Evolutionary conservation across 2,888 invertebrate species (phyloP).

Genomic region (Platycheirus rosarum): DNA sequence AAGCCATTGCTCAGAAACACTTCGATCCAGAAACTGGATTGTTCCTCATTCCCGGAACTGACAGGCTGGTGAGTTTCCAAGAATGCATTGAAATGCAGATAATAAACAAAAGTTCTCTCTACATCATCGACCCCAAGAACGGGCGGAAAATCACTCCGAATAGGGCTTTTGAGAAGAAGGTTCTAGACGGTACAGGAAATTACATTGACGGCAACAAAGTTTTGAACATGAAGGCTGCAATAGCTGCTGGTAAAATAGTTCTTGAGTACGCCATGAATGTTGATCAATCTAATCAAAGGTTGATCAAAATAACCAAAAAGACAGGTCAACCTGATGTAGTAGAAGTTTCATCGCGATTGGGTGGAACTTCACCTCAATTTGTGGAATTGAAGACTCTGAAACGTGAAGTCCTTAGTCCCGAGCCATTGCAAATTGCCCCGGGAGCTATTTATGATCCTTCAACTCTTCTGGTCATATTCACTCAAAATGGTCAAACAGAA

Average conservation of each 20-base stretch:
- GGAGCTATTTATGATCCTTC: slow-evolving; percentile 91
- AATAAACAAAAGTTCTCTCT: slow-evolving; percentile 92
- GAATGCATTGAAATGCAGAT: slow-evolving; percentile 94
- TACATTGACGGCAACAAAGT: slow-evolving; percentile 85
- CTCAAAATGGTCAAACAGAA: slow-evolving; percentile 87
- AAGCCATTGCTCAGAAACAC: slow-evolving; percentile 91
- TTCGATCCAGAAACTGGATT: slow-evolving; percentile 93
- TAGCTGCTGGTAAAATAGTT: slow-evolving; percentile 86
- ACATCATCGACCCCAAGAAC: slow-evolving; percentile 90
- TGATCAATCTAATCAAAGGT: slow-evolving; percentile 84
- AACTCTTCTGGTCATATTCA: slow-evolving; percentile 88
- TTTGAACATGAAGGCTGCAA: slow-evolving; percentile 88
- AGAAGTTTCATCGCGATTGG: slow-evolving; percentile 86
- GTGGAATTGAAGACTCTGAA: slow-evolving; percentile 83
- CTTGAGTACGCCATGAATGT: slow-evolving; percentile 84
- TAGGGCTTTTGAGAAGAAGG: slow-evolving; percentile 89
- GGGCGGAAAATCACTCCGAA: slow-evolving; percentile 87
- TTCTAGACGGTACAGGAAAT: slow-evolving; percentile 90
- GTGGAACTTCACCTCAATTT: slow-evolving; percentile 83
- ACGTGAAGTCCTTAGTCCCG: slow-evolving; percentile 83
- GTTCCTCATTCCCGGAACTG: slow-evolving; percentile 93
- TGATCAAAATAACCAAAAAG: slow-evolving; percentile 89
- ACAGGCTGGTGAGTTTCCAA: slow-evolving; percentile 91
- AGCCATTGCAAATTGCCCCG: slow-evolving; percentile 88
- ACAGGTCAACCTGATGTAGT: slow-evolving; percentile 88